Conservation (phyloP, 2,888 invertebrate species). For the Leptothorax acervorum region DNA sequence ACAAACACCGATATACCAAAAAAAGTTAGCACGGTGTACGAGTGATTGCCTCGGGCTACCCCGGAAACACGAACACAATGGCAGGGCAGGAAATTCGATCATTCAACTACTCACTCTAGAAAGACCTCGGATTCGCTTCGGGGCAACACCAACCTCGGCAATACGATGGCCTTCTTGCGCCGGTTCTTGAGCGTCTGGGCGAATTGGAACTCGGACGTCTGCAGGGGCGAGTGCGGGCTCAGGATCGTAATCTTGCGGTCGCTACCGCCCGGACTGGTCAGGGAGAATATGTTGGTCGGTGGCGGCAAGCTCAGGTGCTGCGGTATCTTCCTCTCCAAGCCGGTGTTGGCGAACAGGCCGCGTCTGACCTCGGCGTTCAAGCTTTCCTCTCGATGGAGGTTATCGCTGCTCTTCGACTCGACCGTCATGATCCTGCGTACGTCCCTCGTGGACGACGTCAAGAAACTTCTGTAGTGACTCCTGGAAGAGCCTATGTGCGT, state of each 20-base stretch:
- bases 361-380: conserved; percentile 89
- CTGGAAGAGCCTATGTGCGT: conserved; percentile 86
- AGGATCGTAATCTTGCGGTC: conserved; percentile 91
- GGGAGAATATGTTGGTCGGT: conserved; percentile 87
- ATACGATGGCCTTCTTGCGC: conserved; percentile 91
- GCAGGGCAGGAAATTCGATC: conserved; percentile 51
- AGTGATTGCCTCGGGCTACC: background rate
- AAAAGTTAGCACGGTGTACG: conserved; percentile 12
- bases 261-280: conserved; percentile 86
- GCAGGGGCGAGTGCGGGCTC: conserved; percentile 92
- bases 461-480: conserved; percentile 88
- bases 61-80: conserved; percentile 19
- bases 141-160: conserved; percentile 91
- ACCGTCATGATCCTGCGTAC: conserved; percentile 86
- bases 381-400: conserved; percentile 87
- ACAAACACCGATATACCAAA: no score
- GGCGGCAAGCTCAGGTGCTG: conserved; percentile 91
- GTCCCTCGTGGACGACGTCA: conserved; percentile 90
- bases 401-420: conserved; percentile 88
- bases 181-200: conserved; percentile 88
- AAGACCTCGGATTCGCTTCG: conserved; percentile 91
- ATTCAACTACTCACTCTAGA: conserved; percentile 87
- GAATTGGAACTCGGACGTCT: conserved; percentile 89
- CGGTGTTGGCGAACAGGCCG: conserved; percentile 89
- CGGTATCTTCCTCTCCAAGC: conserved; percentile 87